These are phyloP conservation scores for Oscheius sp. DNA, from an alignment of 2,888 invertebrate genomes.

Conservation along the genomic window DNA sequence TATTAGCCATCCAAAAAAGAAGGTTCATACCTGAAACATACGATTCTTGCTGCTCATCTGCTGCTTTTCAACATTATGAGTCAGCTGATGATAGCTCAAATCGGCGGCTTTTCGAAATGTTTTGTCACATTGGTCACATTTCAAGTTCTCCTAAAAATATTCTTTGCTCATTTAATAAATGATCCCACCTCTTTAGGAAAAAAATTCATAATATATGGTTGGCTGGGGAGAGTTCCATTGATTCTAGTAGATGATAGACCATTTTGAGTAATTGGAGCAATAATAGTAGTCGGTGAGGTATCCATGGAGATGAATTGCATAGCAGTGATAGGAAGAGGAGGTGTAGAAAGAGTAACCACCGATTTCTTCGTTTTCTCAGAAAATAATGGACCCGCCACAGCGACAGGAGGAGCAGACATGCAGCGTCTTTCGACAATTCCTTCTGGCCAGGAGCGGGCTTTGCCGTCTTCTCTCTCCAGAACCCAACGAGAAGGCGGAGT, in stretches of 20 bases:
- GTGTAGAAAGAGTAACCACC: background rate
- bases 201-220: background rate
- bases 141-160: constrained; percentile 35
- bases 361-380: constrained; percentile 6
- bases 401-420: constrained; percentile 43
- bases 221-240: background rate
- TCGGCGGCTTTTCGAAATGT: constrained; percentile 83
- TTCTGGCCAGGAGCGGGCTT: constrained; percentile 38
- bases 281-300: background rate
- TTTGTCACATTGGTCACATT: constrained; percentile 81
- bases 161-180: background rate
- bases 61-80: constrained; percentile 73
- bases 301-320: constrained; percentile 12
- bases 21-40: constrained; percentile 41
- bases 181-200: constrained; percentile 27
- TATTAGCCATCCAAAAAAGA: background rate
- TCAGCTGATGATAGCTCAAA: constrained; percentile 60
- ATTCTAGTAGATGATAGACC: background rate
- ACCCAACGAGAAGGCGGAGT: constrained; percentile 69
- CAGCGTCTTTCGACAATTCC: constrained; percentile 26
- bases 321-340: constrained; percentile 21
- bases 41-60: constrained; percentile 35
- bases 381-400: background rate
- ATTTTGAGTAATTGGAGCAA: background rate
- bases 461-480: constrained; percentile 39